Percentiles rank a stretch among this genome's conserved stretches.
These are phyloP conservation scores for Xestia c-nigrum DNA, from an alignment of 2,888 invertebrate genomes.

Conservation along the genomic window DNA sequence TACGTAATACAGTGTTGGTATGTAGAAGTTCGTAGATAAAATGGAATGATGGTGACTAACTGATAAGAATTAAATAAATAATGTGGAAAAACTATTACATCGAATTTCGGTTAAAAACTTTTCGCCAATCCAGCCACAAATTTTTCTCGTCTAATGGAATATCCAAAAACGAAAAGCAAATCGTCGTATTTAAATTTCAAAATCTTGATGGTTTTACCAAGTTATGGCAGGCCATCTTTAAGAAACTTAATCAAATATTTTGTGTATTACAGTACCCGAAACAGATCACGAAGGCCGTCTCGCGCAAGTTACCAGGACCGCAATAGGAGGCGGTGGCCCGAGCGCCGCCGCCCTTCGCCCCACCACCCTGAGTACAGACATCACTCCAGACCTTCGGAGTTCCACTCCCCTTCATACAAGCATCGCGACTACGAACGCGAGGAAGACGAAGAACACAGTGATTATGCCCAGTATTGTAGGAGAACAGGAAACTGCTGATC, in stretches of 20 bases:
- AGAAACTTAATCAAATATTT: not conserved
- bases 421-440: constrained; percentile 76
- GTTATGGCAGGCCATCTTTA: not conserved
- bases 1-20: not conserved
- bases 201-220: not conserved
- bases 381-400: constrained; percentile 62
- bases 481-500: constrained; percentile 80
- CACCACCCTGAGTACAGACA: constrained; percentile 60
- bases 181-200: not conserved
- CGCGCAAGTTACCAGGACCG: constrained; percentile 81
- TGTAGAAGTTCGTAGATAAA: not conserved
- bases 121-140: not conserved
- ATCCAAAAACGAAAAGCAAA: not conserved
- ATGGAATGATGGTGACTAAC: not conserved
- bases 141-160: not conserved
- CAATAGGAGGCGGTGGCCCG: constrained; percentile 79
- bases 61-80: not conserved
- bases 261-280: constrained; percentile 75
- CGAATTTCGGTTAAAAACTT: not conserved
- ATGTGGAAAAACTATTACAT: not conserved
- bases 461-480: constrained; percentile 77
- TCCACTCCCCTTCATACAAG: constrained; percentile 68
- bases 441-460: constrained; percentile 74
- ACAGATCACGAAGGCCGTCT: constrained; percentile 78
- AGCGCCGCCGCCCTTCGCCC: constrained; percentile 67